Percentiles rank a stretch among this genome's conserved stretches.
Evolutionary conservation across 2,797 vertebrate genomes (phyloP).

Genomic region (Cheirogaleus major): DNA sequence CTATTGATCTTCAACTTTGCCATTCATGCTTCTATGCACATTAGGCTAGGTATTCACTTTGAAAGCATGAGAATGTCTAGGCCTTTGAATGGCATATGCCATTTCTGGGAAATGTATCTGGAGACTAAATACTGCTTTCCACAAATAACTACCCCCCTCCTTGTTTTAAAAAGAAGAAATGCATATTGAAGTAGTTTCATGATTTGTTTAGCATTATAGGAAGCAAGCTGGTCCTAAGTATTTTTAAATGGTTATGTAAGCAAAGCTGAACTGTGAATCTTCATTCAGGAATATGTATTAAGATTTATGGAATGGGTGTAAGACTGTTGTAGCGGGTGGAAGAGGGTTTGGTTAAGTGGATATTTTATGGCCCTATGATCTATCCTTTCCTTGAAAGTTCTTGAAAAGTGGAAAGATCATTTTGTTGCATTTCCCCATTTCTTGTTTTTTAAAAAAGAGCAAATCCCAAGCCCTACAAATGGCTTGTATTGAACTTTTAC

Average conservation of each 20-base stretch:
- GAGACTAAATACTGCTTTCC: slow-evolving; percentile 78
- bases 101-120: slow-evolving; percentile 79
- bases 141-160: slow-evolving; percentile 25
- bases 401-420: slow-evolving; percentile 84
- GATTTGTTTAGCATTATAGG: slow-evolving; percentile 74
- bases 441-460: slow-evolving; percentile 69
- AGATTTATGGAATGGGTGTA: slow-evolving; percentile 72
- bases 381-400: slow-evolving; percentile 84
- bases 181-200: slow-evolving; percentile 65
- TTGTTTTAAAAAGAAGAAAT: slow-evolving; percentile 77
- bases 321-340: slow-evolving; percentile 67
- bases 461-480: slow-evolving; percentile 82
- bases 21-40: slow-evolving; percentile 82
- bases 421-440: slow-evolving; percentile 76
- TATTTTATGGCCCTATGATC: slow-evolving; percentile 76
- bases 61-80: slow-evolving; percentile 67
- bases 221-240: slow-evolving; percentile 74
- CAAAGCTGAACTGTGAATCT: slow-evolving; percentile 80
- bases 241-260: slow-evolving; percentile 80
- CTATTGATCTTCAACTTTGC: slow-evolving; percentile 84
- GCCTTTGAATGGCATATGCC: slow-evolving; percentile 72
- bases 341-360: slow-evolving; percentile 69
- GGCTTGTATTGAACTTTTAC: slow-evolving; percentile 85
- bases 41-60: slow-evolving; percentile 81
- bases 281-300: slow-evolving; percentile 78